Evolutionary conservation across 2,113 vertebrate genomes (phyloP).

Genomic region (Equus quagga): DNA sequence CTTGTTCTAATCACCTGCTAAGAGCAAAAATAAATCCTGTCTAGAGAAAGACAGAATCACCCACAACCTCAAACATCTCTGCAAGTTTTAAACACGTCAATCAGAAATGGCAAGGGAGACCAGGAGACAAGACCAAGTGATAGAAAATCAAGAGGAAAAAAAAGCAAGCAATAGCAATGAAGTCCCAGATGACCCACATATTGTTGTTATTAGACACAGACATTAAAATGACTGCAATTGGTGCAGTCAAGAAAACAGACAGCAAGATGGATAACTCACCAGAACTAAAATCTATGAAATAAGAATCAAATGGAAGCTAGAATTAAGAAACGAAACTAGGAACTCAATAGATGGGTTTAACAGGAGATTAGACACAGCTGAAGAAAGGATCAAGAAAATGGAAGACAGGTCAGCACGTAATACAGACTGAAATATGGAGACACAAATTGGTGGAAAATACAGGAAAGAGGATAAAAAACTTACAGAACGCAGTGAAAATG

Average conservation of each 20-base stretch:
- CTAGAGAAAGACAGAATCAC: not conserved
- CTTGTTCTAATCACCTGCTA: not conserved
- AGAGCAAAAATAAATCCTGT: not conserved
- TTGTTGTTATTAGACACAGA: not conserved
- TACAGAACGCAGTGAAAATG: not conserved
- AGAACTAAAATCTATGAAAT: conserved; percentile 31
- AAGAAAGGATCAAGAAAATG: conserved; percentile 1
- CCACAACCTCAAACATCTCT: not conserved
- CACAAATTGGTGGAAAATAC: not conserved
- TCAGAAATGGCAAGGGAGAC: not conserved
- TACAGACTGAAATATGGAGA: not conserved
- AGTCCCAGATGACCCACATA: not conserved
- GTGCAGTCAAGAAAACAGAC: not conserved
- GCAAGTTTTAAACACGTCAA: not conserved
- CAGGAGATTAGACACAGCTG: not conserved
- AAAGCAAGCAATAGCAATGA: not conserved
- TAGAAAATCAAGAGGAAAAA: not conserved
- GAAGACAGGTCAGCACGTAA: not conserved
- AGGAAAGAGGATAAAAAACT: not conserved
- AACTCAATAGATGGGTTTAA: not conserved
- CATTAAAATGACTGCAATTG: not conserved
- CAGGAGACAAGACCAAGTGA: not conserved
- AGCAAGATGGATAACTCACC: not conserved
- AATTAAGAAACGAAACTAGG: conserved; percentile 33
- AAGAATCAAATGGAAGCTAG: conserved; percentile 49